Evolutionary conservation across 2,113 vertebrate genomes (phyloP), one percentile per base, ranked within the genome.

Genomic region (Callorhinus ursinus): DNA sequence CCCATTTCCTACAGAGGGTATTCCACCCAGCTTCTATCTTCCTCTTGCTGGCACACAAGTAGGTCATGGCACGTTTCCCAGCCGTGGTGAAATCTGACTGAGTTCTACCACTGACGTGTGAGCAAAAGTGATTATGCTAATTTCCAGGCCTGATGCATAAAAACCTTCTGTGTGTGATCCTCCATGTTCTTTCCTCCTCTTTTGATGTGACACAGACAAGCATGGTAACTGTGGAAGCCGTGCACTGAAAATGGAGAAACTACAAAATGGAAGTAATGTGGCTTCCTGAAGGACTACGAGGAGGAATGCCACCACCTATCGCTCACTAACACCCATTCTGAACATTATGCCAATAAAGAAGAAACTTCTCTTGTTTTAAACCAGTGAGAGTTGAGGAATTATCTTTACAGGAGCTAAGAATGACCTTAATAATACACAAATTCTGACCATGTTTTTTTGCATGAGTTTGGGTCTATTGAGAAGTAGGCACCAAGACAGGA

Each of bases 21-120:
- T 59, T 85, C 85, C 3, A 22, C 57, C 39, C 67, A 82, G 85
- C 33, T 65, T 26, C 59, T 4, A 65, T 39, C 28, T 14, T 53
- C 46, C 15, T 82, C 42, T 79, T 90, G 24, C 51, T 49, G 42
- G n/a, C 33, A 39, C 51, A 51, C 4, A 87, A 53, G 31, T 10
- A 61, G 39, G 49, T 79, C 61, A 69, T 24, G 39, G 77, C 69
- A 87, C 10, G 36, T 14, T 93, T 82, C 49, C 61, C 39, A 28
- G 69, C n/a, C 49, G 1, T 93, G 59, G 53, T 51, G 22, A 77
- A 76, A 83, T 5, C 6, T 80, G 33, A 83, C 53, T 79, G 26
- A 67, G 57, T 69, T 93, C 71, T 91, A 76, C 42, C 42, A 93
- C 42, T n/a, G 55, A 97, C 80, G 69, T 49, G 69, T 82, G 53